A percentile compares a stretch with the other conserved stretches of the same genome.
phyloP scores from a whole-genome alignment of 2,113 vertebrate species.

The Bubalus kerabau region DNA sequence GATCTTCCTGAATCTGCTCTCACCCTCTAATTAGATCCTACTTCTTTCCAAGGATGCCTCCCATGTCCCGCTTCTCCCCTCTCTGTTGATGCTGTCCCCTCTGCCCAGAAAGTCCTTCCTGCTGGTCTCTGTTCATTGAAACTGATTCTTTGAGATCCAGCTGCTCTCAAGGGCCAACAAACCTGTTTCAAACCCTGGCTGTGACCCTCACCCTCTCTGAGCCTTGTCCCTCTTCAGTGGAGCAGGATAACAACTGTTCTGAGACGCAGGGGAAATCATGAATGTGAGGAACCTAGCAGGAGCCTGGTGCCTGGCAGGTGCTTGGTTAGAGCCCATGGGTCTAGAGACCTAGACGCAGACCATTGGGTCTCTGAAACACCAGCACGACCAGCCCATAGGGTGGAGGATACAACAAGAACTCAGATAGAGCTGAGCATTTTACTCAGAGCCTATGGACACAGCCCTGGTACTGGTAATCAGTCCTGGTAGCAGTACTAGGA shows the following conservation, averaged over 20 bases:
- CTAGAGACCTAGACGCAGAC: neutral
- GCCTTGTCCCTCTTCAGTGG: neutral
- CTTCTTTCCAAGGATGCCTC: neutral
- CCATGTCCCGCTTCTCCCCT: neutral
- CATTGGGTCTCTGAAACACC: neutral
- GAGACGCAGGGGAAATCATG: neutral
- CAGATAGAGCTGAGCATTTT: neutral
- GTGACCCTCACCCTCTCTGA: neutral
- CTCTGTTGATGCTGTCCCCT: neutral
- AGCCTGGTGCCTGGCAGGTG: neutral
- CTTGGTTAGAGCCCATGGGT: neutral
- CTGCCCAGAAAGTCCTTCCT: neutral
- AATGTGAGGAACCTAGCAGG: neutral
- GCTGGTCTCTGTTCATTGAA: neutral
- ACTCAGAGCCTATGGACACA: fast-evolving
- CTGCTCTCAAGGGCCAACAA: neutral
- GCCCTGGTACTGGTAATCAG: neutral
- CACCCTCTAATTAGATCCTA: neutral
- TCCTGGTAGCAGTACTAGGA: neutral
- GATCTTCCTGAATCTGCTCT: neutral
- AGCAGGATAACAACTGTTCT: neutral
- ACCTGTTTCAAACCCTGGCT: neutral
- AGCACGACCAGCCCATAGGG: neutral
- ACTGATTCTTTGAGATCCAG: neutral
- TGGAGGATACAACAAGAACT: neutral